Evolutionary conservation across 2,113 vertebrate genomes (phyloP), one percentile per base, ranked within the genome.

Genomic region (Typhlomys cinereus): DNA sequence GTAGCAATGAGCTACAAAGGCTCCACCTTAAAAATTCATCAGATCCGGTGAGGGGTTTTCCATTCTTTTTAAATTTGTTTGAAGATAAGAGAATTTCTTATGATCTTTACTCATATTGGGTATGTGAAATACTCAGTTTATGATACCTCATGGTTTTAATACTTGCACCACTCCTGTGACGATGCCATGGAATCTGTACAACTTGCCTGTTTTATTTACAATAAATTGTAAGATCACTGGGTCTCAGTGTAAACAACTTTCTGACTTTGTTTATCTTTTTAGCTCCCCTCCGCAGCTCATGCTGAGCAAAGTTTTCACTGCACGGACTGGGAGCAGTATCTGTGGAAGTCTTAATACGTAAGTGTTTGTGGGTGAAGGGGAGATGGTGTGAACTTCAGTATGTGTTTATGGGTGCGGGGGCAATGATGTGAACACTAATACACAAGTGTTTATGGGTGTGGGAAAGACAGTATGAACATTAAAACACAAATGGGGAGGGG

Each of bases 1-100:
- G 99, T 99, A 95, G 99, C 99, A 41, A 99, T 99, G 99, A 99
- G 99, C 97, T 99, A 99, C 97, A 99, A 99, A 98, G 99, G 99
- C 69, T 99, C 99, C 21, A 99, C 99, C 0, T 83, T 99, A 94
- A 99, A 99, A 98, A 99, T 99, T 96, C 99, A 99, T 96, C 99
- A 99, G 95, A 99, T 99, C 73, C 98, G 99, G 99, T 99, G 93
- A 98, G 98, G 23, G 13, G 17, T 44, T 69, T 66, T 82, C 74
- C 89, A 17, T 73, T 76, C 70, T 88, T 88, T 41, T 85, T 70
- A 46, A 39, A n/a, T 71, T 36, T 89, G 81, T 85, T 95, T 92
- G 14, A 94, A 86, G 44, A 78, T 80, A 59, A 88, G 23, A 88
- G 13, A 82, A 80, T 84, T 95, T 89, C 31, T 52, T 94, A 29